Evolutionary conservation across 2,888 invertebrate species (phyloP).

Genomic region (Palloptera scutellata): DNA sequence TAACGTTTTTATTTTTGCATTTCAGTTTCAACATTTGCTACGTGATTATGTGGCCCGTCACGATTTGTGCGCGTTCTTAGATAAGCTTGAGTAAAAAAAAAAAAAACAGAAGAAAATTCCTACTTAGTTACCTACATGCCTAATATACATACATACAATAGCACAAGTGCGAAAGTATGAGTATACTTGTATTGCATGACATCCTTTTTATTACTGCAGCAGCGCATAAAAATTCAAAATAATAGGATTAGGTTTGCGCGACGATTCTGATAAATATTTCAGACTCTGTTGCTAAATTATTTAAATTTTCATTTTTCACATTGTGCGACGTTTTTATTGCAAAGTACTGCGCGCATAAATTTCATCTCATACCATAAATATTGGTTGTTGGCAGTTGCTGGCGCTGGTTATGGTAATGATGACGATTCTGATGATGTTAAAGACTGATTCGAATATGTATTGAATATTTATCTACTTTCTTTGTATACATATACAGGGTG

Average conservation of each 20-base stretch:
- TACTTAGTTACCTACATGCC: neutral
- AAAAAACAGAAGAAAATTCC: neutral
- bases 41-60: constrained; percentile 31
- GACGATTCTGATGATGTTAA: too few species aligned
- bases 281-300: constrained; percentile 23
- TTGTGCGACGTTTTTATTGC: constrained; percentile 29
- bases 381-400: too few species aligned
- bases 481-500: too few species aligned
- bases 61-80: constrained; percentile 28
- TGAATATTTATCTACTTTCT: too few species aligned
- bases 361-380: neutral
- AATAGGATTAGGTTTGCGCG: too few species aligned
- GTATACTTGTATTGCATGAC: neutral
- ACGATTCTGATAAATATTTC: too few species aligned
- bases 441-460: too few species aligned
- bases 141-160: neutral
- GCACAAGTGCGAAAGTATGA: neutral
- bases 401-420: too few species aligned
- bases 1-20: constrained; percentile 18
- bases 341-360: neutral
- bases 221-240: neutral
- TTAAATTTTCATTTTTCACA: constrained; percentile 33
- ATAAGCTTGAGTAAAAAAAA: constrained; percentile 14
- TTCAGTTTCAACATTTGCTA: constrained; percentile 13
- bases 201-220: constrained; percentile 29